phyloP scores from a whole-genome alignment of 2,113 vertebrate genomes.

The Erythrocercus mccallii region DNA sequence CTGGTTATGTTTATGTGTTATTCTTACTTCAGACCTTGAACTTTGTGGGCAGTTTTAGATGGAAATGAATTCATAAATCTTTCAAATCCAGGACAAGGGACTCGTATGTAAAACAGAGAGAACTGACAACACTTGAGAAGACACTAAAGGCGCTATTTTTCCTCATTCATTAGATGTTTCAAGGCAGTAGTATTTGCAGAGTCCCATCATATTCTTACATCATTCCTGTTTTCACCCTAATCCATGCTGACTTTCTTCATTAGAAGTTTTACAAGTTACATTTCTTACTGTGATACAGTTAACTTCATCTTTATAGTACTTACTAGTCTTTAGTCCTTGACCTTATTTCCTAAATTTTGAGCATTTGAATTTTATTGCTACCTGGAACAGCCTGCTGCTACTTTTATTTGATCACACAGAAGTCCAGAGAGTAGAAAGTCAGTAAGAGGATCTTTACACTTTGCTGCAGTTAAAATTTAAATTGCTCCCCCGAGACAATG shows the following conservation, averaged over 20 bases:
- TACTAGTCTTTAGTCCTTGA: conserved; percentile 20
- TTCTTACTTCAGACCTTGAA: background rate
- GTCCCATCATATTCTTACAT: background rate
- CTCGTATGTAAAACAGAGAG: background rate
- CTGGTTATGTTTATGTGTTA: background rate
- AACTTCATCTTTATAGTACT: background rate
- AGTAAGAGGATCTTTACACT: background rate
- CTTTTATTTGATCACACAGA: conserved; percentile 30
- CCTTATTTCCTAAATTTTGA: conserved; percentile 30
- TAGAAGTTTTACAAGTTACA: background rate
- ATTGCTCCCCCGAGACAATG: background rate
- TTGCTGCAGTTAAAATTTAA: conserved; percentile 36
- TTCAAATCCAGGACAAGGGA: background rate
- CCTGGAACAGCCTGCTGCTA: background rate
- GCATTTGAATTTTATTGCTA: conserved; percentile 47
- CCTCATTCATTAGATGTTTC: background rate
- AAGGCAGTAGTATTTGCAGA: background rate
- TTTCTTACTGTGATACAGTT: background rate
- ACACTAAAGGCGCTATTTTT: background rate
- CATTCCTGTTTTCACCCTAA: background rate
- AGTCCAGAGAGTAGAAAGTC: conserved; percentile 15
- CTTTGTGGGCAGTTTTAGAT: background rate
- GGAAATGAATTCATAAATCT: background rate
- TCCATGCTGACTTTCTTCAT: background rate
- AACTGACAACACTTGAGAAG: background rate